Evolutionary conservation across 2,888 invertebrate genomes (phyloP).

Genomic region (Luffia ferchaultella): DNA sequence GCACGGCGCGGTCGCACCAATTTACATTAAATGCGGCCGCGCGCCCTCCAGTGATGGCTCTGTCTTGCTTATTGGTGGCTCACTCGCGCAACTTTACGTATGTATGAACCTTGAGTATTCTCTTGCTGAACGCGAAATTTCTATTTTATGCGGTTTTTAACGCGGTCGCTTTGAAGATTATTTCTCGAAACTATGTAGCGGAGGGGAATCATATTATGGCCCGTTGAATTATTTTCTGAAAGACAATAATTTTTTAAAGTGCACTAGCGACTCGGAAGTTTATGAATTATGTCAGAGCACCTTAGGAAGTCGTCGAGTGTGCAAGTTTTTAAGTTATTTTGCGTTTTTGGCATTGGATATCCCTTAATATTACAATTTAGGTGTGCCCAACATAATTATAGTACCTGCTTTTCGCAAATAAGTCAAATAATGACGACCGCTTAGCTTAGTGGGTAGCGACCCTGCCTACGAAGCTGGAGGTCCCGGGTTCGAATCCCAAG

Average conservation of each 20-base stretch:
- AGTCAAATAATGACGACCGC: too few species aligned
- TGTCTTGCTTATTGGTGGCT: slow-evolving; percentile 16
- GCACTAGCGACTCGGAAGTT: neutral
- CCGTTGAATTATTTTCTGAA: neutral
- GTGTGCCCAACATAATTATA: too few species aligned
- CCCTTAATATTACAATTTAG: too few species aligned
- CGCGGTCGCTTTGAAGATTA: slow-evolving; percentile 25
- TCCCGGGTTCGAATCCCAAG: too few species aligned
- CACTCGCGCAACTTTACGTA: slow-evolving; percentile 4
- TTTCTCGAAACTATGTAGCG: slow-evolving; percentile 20
- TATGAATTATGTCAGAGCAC: neutral
- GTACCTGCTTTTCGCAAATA: too few species aligned
- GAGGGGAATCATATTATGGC: neutral
- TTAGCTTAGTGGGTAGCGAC: too few species aligned
- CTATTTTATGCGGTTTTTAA: slow-evolving; percentile 28
- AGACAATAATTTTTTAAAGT: neutral
- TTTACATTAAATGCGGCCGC: slow-evolving; percentile 60
- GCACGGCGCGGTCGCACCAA: slow-evolving; percentile 26
- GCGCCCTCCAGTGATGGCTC: slow-evolving; percentile 43
- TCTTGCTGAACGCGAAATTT: slow-evolving; percentile 29
- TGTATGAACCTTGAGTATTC: slow-evolving; percentile 22
- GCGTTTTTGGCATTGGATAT: neutral
- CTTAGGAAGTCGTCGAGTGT: neutral
- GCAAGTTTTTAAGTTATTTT: neutral
- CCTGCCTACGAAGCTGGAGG: too few species aligned